These are phyloP conservation scores for Cancer borealis DNA, from an alignment of 2,888 invertebrate genomes.

Conservation along the genomic window DNA sequence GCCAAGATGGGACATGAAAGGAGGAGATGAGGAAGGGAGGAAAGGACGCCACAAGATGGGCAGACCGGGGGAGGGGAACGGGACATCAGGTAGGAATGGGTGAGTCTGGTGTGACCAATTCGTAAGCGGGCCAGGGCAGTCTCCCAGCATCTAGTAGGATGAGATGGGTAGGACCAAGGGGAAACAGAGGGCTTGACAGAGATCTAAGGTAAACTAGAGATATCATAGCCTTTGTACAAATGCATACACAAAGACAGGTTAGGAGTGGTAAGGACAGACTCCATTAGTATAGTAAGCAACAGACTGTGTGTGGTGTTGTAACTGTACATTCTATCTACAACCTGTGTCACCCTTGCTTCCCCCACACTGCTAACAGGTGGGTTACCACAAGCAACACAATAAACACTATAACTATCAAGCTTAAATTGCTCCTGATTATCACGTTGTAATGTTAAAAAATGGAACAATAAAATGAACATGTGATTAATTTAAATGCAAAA, in stretches of 20 bases:
- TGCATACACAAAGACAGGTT: not conserved
- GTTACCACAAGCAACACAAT: not conserved
- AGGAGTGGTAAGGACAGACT: not conserved
- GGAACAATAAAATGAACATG: not conserved
- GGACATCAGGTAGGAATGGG: no score
- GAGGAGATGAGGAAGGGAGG: no score
- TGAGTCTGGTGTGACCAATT: no score
- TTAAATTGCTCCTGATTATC: not conserved
- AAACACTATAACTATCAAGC: not conserved
- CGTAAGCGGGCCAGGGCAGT: no score
- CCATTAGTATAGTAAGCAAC: not conserved
- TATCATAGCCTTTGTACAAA: not conserved
- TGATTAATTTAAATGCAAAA: not conserved
- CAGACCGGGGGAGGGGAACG: no score
- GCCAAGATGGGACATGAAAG: no score
- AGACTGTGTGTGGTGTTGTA: not conserved
- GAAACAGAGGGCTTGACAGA: no score
- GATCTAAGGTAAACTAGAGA: not conserved
- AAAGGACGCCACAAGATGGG: no score
- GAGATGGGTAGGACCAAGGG: no score
- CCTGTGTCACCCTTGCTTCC: not conserved
- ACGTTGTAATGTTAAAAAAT: not conserved
- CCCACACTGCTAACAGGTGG: not conserved
- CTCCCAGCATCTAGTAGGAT: no score
- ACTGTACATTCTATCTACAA: not conserved